These are phyloP conservation scores for Tetrapedia diversipes DNA, from an alignment of 2,888 invertebrate species.

Conservation along the genomic window DNA sequence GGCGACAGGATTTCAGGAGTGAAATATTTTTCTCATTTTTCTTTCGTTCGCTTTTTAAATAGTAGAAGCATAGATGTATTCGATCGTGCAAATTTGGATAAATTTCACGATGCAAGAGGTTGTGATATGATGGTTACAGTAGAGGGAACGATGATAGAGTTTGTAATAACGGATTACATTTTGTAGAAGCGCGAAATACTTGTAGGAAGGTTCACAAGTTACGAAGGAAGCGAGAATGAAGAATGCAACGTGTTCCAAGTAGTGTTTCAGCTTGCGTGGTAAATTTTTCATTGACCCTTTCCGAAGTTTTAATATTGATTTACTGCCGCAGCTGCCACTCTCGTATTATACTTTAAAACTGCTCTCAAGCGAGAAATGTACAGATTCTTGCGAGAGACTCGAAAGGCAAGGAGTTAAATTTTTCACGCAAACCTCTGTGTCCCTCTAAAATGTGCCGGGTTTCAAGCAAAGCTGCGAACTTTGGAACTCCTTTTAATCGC, in stretches of 20 bases:
- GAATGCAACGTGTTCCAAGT: not conserved
- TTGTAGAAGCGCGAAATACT: not conserved
- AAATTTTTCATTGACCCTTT: conserved; percentile 11
- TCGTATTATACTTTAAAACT: conserved; percentile 10
- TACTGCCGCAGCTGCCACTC: not conserved
- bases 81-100: no score
- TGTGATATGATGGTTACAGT: no score
- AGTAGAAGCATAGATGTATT: no score
- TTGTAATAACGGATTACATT: no score
- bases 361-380: conserved; percentile 1
- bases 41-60: no score
- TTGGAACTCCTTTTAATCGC: not conserved
- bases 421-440: not conserved
- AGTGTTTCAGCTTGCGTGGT: not conserved
- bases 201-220: not conserved
- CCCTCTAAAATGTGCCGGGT: conserved; percentile 1
- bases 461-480: not conserved
- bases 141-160: no score
- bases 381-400: not conserved
- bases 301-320: conserved; percentile 12
- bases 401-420: conserved; percentile 4
- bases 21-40: no score
- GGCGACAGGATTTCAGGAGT: no score
- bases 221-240: not conserved
- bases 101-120: no score